Base-by-base conservation (phyloP, 2,888 invertebrate genomes). In the Anthrax anthrax region DNA sequence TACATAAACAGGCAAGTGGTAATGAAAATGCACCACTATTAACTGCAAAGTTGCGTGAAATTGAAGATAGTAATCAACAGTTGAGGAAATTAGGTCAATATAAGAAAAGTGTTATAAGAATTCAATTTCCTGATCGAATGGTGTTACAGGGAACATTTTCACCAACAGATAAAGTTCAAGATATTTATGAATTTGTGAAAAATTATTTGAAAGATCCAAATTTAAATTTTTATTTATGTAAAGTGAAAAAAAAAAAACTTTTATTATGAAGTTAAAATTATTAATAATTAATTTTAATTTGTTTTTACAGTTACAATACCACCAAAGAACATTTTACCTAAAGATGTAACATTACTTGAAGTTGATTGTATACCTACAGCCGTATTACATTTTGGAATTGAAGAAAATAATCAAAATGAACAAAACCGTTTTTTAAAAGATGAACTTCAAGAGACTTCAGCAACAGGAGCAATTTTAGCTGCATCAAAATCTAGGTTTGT, bases 121-220 rank as follows among this genome's bases (percentile, higher is more conserved):
- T 95, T 51, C 83, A 86, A 60, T 94, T 95, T 65, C 90, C 91
- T 3, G 84, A 91, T 67, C 77, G 81, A 44, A 73, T 82, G 39
- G 84, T 92, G 37, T 71, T 95, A 19, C 95, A 95, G 68, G 92
- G 84, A 13, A 74, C 84, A 37, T 95, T 95, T 60, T 72, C 73
- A 52, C 85, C 91, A 2, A 70, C 74, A 13, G 85, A 92, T 62
- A 81, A 77, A 5, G 72, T 92, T 32, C 69, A 73, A 55, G 73
- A 76, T 50, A 74, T 95, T 5, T 73, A 73, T 47, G 75, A 81
- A 45, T 92, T 91, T 70, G 76, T 91, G 1, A 77, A 75, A 57
- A 73, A 72, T 43, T 81, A 83, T 64, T 69, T 94, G 27, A 70
- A 73, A 37, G 71, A 81, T 57, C 72, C 78, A n/a, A 65, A 73